A percentile compares a stretch with the other conserved stretches of the same genome.
Evolutionary conservation across 2,113 vertebrate genomes (phyloP).

Genomic region (Lates calcarifer): DNA sequence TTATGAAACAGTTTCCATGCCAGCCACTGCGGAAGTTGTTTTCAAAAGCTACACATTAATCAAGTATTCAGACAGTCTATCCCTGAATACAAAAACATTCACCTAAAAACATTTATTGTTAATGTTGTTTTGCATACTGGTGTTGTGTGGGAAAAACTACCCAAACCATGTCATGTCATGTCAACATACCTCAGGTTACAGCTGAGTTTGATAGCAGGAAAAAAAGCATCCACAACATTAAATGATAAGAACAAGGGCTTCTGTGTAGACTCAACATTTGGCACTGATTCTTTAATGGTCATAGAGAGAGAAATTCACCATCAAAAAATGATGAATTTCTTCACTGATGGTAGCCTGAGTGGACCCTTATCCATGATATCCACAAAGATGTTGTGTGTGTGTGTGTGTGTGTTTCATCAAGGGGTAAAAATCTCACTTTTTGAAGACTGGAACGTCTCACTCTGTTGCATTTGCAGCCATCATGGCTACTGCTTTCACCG

Average conservation of each 20-base stretch:
- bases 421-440: neutral
- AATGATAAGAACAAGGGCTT: neutral
- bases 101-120: neutral
- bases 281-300: neutral
- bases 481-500: neutral
- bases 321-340: neutral
- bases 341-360: neutral
- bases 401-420: no score
- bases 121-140: neutral
- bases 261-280: neutral
- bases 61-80: neutral
- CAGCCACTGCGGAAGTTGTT: conserved; percentile 21
- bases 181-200: neutral
- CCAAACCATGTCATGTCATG: conserved; percentile 27
- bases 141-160: no score
- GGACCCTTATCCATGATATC: neutral
- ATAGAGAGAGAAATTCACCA: neutral
- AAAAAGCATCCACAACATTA: neutral
- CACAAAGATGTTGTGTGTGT: conserved; percentile 10
- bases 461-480: neutral
- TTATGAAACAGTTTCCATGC: conserved; percentile 44
- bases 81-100: neutral
- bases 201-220: neutral
- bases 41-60: neutral
- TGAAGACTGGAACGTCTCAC: neutral